Base-by-base conservation (phyloP, 2,797 vertebrate genomes). In the Simalia tracyae region DNA sequence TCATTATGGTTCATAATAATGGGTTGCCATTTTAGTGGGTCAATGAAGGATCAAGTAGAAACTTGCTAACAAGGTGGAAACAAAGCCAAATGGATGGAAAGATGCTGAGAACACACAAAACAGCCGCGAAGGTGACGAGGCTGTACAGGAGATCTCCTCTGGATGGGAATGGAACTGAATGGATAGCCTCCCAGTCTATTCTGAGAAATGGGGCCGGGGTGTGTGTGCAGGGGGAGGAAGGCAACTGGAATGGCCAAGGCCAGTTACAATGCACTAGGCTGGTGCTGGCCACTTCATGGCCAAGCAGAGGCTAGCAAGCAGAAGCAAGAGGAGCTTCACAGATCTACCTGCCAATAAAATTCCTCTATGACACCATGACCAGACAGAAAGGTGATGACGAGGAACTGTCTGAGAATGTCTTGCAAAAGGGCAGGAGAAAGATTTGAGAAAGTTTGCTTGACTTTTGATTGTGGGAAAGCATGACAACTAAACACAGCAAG, bases 191-290 rank as follows among this genome's bases (percentile, higher is more conserved):
- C 31, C 31, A 42, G 68, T 76, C 68, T 76, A 42, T 76, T 76
- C 6, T 42, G 68, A 76, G 31, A 36, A 42, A 76, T 76, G 36
- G 31, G 9, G 42, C 42, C 3, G 19, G 17, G 1, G 5, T n/a
- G n/a, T n/a, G n/a, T n/a, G 1, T 4, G 11, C 1, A 4, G 6
- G n/a, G 24, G 5, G 1, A 17, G 31, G 31, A 19, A 42, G 15
- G 3, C 2, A 76, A 76, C 15, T 76, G 7, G 68, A 42, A 76
- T 19, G 68, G 68, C 68, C 68, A 42, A 76, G 68, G 68, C 36
- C 15, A 76, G 36, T 31, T 76, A 12, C 19, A 19, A 72, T 19
- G 68, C 15, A 19, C 19, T 17, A 19, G 36, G 31, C 19, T 31
- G 28, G 28, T 28, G n/a, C 10, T n/a, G 64, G 5, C 28, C 28